Evolutionary conservation across 2,888 invertebrate species (phyloP), one percentile per base, ranked within the genome.

Genomic region (Hirtodrosophila cameraria): DNA sequence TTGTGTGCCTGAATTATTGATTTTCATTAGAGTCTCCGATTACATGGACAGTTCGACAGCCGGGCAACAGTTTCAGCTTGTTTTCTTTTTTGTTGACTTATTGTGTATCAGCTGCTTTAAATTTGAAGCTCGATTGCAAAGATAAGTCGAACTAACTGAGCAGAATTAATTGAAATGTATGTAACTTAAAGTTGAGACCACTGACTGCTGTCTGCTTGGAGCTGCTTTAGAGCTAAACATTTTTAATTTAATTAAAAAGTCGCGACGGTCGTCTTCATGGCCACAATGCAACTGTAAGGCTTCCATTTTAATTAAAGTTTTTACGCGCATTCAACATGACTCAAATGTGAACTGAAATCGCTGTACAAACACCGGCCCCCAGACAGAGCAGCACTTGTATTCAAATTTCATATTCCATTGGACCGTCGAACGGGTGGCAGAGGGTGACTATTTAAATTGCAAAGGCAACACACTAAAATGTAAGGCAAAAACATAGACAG

Each of bases 291-390:
- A 80, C 80, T 81, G 81, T 85, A 81, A 63, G 86, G 86, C 49
- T 81, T 81, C 83, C 80, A 71, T 83, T 81, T 81, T 81, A 85
- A 81, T 81, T 81, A 85, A 82, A 81, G 83, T 81, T 81, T 76
- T 76, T 73, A 74, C 80, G 79, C 76, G 79, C 70, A 85, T 85
- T 81, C 60, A 61, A n/a, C 59, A 78, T 63, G 69, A 62, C 59
- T 48, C 61, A 64, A 65, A 60, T 60, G 53, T 43, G 58, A 61
- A 49, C 50, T 67, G 43, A 46, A 82, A 79, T 67, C 83, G 68
- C 65, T 68, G 57, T 48, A 61, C 79, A 78, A 76, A 71, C 67
- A 70, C 42, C 36, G 66, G 66, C 15, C 45, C 43, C 68, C 31
- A 42, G 46, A 48, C 41, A 50, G 67, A 8, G 18, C 38, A 20